Percentiles rank a stretch among this genome's conserved stretches.
Evolutionary conservation across 2,888 invertebrate genomes (phyloP).

Genomic region (Listrodromus nycthemerus): DNA sequence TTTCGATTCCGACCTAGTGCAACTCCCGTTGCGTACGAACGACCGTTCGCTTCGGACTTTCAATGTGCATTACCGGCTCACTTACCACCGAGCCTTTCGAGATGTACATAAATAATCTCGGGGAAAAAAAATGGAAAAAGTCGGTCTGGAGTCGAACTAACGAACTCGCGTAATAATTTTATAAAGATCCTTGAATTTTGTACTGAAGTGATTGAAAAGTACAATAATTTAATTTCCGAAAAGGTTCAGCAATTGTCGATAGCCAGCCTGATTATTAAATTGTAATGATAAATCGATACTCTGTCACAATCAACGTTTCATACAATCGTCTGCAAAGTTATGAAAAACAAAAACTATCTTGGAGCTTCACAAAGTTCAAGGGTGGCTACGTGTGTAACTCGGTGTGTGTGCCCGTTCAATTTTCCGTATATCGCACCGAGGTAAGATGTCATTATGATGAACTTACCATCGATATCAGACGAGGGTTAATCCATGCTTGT

Average conservation of each 20-base stretch:
- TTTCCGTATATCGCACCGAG: too few relatives aligned
- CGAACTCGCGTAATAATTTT: constrained; percentile 50
- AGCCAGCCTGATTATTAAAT: not conserved
- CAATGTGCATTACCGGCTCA: constrained; percentile 33
- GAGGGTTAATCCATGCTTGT: constrained; percentile 87
- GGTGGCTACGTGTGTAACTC: not conserved
- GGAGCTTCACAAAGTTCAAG: not conserved
- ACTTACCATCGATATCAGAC: constrained; percentile 86
- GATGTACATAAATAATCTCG: constrained; percentile 35
- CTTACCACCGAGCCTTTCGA: constrained; percentile 1
- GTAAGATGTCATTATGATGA: constrained; percentile 37
- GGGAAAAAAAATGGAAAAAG: constrained; percentile 21
- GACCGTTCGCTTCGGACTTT: constrained; percentile 59
- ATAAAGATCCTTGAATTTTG: constrained; percentile 6
- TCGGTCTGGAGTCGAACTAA: constrained; percentile 42
- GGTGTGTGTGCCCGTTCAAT: too few relatives aligned
- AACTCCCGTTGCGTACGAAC: constrained; percentile 30
- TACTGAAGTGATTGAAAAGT: not conserved
- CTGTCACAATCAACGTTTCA: too few relatives aligned
- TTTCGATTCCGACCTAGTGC: constrained; percentile 61
- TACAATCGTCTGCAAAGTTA: too few relatives aligned
- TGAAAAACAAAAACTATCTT: not conserved
- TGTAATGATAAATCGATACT: not conserved
- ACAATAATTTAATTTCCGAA: too few relatives aligned
- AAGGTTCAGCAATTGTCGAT: not conserved